Percentiles rank a stretch among this genome's conserved stretches.
Evolutionary conservation across 2,888 invertebrate genomes (phyloP).

Genomic region (Oxystoma pomonae): DNA sequence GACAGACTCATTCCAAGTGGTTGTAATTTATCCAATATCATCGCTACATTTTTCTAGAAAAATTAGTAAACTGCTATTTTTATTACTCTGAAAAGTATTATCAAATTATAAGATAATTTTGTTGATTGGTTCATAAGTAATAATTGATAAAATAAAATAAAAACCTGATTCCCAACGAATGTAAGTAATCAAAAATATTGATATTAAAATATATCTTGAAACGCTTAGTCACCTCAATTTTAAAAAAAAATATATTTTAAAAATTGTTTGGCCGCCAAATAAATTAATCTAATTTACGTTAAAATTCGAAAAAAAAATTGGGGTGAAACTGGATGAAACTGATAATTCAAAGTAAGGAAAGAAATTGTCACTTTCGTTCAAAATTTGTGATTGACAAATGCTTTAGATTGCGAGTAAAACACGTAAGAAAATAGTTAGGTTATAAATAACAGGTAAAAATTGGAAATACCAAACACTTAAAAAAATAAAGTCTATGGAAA

Average conservation of each 20-base stretch:
- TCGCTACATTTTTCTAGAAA: no score
- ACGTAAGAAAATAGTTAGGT: not conserved
- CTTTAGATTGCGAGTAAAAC: not conserved
- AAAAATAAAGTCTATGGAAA: no score
- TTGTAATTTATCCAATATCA: no score
- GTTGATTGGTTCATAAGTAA: not conserved
- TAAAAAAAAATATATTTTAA: no score
- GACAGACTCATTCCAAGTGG: no score
- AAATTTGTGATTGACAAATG: slow-evolving; percentile 5
- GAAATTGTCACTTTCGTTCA: not conserved
- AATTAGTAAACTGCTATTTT: no score
- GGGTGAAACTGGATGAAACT: not conserved
- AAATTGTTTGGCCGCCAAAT: no score
- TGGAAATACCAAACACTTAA: not conserved
- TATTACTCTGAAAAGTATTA: not conserved
- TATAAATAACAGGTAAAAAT: no score
- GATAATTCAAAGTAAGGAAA: no score
- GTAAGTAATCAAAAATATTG: not conserved
- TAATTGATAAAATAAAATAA: not conserved
- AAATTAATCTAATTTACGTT: no score
- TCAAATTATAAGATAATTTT: not conserved
- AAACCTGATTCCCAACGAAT: not conserved
- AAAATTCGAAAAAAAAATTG: not conserved
- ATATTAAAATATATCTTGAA: not conserved
- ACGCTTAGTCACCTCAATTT: not conserved